A percentile compares a stretch with the other conserved stretches of the same genome.
phyloP scores from a whole-genome alignment of 2,113 vertebrate genomes.

The Tricholaema leucomelas region DNA sequence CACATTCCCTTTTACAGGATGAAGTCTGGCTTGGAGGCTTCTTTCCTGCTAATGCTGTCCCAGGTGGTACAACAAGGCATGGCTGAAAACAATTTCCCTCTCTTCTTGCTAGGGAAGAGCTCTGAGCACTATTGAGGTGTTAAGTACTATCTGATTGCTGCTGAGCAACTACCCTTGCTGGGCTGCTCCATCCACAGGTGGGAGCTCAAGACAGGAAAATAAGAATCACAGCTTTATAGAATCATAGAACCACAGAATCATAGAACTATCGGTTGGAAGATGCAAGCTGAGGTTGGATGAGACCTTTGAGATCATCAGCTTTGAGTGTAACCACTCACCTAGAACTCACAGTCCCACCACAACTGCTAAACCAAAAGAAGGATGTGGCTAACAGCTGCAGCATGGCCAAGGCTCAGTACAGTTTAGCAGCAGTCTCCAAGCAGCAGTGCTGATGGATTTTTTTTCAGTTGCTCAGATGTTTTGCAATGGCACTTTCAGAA shows the following conservation, averaged over 20 bases:
- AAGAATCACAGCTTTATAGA: background rate
- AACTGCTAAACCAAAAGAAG: no score
- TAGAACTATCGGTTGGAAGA: no score
- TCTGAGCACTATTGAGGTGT: background rate
- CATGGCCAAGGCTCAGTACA: no score
- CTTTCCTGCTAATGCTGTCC: background rate
- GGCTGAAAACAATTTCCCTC: background rate
- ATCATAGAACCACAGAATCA: no score
- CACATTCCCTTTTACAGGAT: background rate
- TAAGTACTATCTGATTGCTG: background rate
- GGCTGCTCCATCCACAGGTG: background rate
- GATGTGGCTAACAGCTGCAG: no score
- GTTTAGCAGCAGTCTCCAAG: background rate
- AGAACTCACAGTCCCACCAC: no score
- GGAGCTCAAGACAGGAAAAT: background rate
- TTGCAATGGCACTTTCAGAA: background rate
- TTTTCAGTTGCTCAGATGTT: background rate
- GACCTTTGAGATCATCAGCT: no score
- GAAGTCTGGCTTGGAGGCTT: background rate
- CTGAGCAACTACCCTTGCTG: constrained; percentile 18
- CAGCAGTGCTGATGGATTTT: background rate
- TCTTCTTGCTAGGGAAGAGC: constrained; percentile 7
- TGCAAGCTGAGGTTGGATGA: no score
- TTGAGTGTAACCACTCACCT: no score
- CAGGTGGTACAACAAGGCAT: background rate